A percentile compares a stretch with the other conserved stretches of the same genome.
Conservation (phyloP, 2,113 vertebrate genomes). For the Mellivora capensis region DNA sequence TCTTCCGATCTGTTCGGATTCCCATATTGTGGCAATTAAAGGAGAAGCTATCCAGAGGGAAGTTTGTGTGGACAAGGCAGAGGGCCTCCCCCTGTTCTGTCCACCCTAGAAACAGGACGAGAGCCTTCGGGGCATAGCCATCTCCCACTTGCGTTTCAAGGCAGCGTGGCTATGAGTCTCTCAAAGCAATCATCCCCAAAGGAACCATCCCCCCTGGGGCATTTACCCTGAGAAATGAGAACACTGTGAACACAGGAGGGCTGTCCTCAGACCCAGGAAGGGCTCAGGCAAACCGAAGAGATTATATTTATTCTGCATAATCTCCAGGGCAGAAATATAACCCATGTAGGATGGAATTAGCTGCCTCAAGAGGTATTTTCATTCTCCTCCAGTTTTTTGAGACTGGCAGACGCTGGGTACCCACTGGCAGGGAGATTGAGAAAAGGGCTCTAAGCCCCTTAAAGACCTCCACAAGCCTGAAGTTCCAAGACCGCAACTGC, state of each 20-base stretch:
- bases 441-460: neutral
- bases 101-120: neutral
- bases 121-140: neutral
- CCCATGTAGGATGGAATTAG: neutral
- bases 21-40: neutral
- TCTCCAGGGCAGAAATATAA: neutral
- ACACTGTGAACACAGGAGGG: neutral
- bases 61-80: neutral
- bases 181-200: neutral
- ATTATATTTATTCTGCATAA: neutral
- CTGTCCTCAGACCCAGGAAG: neutral
- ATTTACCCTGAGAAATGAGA: neutral
- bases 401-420: neutral
- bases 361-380: neutral
- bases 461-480: neutral
- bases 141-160: neutral
- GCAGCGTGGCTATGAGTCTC: neutral
- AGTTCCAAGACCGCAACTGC: neutral
- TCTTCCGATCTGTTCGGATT: neutral
- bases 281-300: neutral
- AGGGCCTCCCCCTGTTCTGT: neutral
- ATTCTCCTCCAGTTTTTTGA: neutral
- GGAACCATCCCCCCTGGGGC: neutral
- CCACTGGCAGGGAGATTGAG: neutral
- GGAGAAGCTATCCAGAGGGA: neutral